A percentile compares a stretch with the other conserved stretches of the same genome.
Conservation (phyloP, 1,140 invertebrate genomes). For the Pseudomyrmex dendroicus region DNA sequence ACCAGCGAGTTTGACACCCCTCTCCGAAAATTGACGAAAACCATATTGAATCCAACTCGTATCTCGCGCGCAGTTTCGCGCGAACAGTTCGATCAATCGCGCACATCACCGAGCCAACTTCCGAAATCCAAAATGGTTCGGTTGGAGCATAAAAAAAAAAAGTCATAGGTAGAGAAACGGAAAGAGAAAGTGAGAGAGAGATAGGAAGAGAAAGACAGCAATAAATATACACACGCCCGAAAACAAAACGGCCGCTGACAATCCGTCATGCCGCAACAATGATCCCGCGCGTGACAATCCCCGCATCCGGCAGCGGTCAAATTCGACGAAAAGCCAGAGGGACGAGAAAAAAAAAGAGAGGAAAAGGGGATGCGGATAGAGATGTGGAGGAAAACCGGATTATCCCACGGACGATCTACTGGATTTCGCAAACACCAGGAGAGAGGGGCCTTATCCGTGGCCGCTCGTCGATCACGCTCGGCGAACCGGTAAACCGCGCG, state of each 20-base stretch:
- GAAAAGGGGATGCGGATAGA: too few relatives aligned
- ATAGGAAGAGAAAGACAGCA: constrained; percentile 7
- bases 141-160: constrained; percentile 48
- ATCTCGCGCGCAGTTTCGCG: constrained; percentile 34
- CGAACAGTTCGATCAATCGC: constrained; percentile 48
- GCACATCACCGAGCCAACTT: constrained; percentile 44
- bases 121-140: constrained; percentile 56
- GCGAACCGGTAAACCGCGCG: constrained; percentile 56
- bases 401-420: constrained; percentile 58
- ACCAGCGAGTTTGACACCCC: not conserved
- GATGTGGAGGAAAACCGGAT: constrained; percentile 34
- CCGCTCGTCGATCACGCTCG: constrained; percentile 53
- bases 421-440: constrained; percentile 53
- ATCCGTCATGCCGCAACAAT: constrained; percentile 61
- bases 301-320: constrained; percentile 58
- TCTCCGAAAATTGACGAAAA: constrained; percentile 3
- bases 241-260: constrained; percentile 58
- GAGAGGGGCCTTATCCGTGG: constrained; percentile 50
- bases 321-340: constrained; percentile 49
- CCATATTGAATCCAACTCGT: constrained; percentile 45
- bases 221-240: constrained; percentile 45
- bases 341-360: not conserved
- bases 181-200: not conserved
- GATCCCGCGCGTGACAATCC: constrained; percentile 59
- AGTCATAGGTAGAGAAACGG: not conserved